Percentiles rank a stretch among this genome's conserved stretches.
Conservation (phyloP, 2,888 invertebrate genomes). For the Encarsia formosa region DNA sequence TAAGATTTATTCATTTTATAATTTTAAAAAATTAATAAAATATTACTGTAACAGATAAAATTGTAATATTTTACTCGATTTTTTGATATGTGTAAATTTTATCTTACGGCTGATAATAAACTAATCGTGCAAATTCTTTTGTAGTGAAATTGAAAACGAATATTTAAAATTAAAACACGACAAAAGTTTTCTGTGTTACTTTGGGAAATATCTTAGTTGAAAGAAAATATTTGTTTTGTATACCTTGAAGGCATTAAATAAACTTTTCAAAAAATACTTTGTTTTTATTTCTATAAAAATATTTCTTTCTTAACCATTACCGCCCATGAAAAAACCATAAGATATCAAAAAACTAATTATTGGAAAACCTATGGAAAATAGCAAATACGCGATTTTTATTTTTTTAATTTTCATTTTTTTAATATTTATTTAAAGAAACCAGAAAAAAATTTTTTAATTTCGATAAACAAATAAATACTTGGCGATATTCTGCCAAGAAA, state of each 20-base stretch:
- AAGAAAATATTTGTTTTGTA: constrained; percentile 61
- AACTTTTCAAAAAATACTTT: constrained; percentile 55
- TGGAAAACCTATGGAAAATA: too few relatives aligned
- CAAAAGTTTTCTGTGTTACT: constrained; percentile 57
- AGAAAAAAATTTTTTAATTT: too few relatives aligned
- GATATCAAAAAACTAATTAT: too few relatives aligned
- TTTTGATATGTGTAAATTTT: constrained; percentile 52
- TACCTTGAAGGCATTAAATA: constrained; percentile 60
- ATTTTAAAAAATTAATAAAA: too few relatives aligned
- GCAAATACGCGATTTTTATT: too few relatives aligned
- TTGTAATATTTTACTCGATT: constrained; percentile 54
- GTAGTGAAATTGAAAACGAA: constrained; percentile 41
- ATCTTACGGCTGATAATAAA: constrained; percentile 43
- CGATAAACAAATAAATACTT: too few relatives aligned
- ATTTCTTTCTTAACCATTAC: background rate
- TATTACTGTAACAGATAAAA: constrained; percentile 50
- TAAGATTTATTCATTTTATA: too few relatives aligned
- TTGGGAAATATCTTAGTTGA: constrained; percentile 53
- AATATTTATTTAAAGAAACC: too few relatives aligned
- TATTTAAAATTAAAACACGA: constrained; percentile 46
- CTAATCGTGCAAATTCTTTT: too few relatives aligned
- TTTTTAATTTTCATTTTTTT: too few relatives aligned
- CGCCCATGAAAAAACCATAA: too few relatives aligned
- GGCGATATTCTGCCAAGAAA: too few relatives aligned
- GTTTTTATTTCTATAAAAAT: constrained; percentile 16